phyloP scores from a whole-genome alignment of 2,888 invertebrate species.

The Lissocephala sabroskyi region DNA sequence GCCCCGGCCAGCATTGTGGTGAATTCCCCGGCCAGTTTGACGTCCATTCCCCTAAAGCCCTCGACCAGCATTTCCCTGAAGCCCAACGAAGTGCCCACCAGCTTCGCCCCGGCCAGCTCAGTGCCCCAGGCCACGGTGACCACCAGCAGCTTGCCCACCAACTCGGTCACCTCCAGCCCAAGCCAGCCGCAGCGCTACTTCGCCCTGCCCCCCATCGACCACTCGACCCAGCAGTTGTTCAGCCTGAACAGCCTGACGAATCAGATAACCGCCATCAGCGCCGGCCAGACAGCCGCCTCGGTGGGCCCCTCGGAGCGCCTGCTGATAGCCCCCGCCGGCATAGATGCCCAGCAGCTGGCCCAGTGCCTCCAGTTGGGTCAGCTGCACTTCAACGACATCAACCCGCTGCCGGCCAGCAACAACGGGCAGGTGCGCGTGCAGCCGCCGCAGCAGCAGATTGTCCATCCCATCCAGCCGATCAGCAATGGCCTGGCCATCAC shows the following conservation, averaged over 20 bases:
- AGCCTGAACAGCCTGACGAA: slow-evolving; percentile 71
- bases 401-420: slow-evolving; percentile 47
- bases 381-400: slow-evolving; percentile 72
- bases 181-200: slow-evolving; percentile 62
- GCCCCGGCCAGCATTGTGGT: no score
- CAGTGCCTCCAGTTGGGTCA: slow-evolving; percentile 72
- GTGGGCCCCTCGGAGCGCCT: slow-evolving; percentile 71
- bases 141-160: slow-evolving; percentile 6
- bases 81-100: no score
- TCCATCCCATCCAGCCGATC: slow-evolving; percentile 67
- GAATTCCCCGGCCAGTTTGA: no score
- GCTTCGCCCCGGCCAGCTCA: no score
- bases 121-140: no score
- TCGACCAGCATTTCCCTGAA: no score
- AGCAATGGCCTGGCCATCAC: slow-evolving; percentile 42
- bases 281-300: slow-evolving; percentile 70
- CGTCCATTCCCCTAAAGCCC: no score
- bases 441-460: slow-evolving; percentile 69
- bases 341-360: slow-evolving; percentile 72
- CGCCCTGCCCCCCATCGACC: slow-evolving; percentile 70
- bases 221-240: slow-evolving; percentile 70
- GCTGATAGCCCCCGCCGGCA: slow-evolving; percentile 71
- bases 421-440: slow-evolving; percentile 45
- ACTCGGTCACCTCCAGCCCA: slow-evolving; percentile 12
- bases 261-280: slow-evolving; percentile 72